Evolutionary conservation across 2,888 invertebrate genomes (phyloP).

Genomic region (Spatulosminthurus flaviceps): DNA sequence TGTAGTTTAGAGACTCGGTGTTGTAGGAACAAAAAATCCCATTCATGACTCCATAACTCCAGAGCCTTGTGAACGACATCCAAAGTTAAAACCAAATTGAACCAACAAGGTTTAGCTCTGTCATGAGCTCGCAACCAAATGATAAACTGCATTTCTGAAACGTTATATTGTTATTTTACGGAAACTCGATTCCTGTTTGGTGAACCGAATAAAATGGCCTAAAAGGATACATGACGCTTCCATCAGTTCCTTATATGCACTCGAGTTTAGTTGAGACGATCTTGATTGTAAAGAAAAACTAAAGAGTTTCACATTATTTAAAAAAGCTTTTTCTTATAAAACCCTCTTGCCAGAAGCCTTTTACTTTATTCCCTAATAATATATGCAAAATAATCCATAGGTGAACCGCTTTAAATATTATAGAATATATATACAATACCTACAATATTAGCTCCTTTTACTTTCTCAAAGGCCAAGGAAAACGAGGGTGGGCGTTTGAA

Average conservation of each 20-base stretch:
- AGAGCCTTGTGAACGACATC: background rate
- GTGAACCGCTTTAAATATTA: too few species aligned
- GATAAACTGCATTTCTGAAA: conserved; percentile 1
- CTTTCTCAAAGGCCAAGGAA: too few species aligned
- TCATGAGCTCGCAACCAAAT: background rate
- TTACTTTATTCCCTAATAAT: too few species aligned
- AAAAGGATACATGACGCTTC: background rate
- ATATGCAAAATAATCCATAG: too few species aligned
- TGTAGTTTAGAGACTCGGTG: too few species aligned
- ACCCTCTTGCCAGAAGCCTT: too few species aligned
- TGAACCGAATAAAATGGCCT: background rate
- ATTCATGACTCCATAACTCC: background rate
- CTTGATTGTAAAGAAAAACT: background rate
- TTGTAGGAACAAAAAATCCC: background rate
- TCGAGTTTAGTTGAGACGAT: background rate
- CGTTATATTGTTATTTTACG: background rate
- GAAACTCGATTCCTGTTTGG: conserved; percentile 1
- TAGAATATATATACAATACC: too few species aligned
- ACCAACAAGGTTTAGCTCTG: background rate
- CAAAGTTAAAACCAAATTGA: background rate
- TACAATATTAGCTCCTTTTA: too few species aligned
- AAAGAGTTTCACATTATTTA: too few species aligned
- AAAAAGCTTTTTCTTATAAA: too few species aligned
- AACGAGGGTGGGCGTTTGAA: too few species aligned
- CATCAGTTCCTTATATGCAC: background rate